Conservation (phyloP, 2,113 vertebrate genomes). For the Camelus dromedarius region DNA sequence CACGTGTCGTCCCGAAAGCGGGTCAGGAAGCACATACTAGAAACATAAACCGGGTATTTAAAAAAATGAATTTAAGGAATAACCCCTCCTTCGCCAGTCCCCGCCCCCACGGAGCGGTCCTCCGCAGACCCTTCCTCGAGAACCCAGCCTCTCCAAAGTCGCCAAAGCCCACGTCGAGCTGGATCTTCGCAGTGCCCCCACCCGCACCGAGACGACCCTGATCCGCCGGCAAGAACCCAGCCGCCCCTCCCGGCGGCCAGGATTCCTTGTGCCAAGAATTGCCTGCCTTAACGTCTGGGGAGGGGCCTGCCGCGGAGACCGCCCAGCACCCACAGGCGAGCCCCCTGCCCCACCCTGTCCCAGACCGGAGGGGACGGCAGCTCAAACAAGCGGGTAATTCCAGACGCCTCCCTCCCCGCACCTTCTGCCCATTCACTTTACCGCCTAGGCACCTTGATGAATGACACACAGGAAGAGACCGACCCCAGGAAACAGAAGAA, state of each 20-base stretch:
- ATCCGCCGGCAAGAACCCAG: constrained; percentile 17
- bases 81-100: background rate
- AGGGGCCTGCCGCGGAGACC: constrained; percentile 78
- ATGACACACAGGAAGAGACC: constrained; percentile 80
- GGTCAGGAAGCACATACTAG: constrained; percentile 91
- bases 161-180: constrained; percentile 1
- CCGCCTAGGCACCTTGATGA: constrained; percentile 94
- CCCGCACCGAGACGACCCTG: background rate
- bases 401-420: constrained; percentile 68
- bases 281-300: constrained; percentile 96
- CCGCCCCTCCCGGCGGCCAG: background rate
- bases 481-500: constrained; percentile 56
- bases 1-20: constrained; percentile 80
- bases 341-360: background rate
- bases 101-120: background rate
- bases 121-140: background rate
- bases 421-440: constrained; percentile 93
- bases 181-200: background rate
- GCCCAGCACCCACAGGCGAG: constrained; percentile 6
- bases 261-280: constrained; percentile 95
- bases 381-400: constrained; percentile 91
- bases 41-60: constrained; percentile 89
- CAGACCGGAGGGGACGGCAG: constrained; percentile 62
- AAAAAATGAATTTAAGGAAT: constrained; percentile 60
- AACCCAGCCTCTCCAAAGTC: background rate